These are phyloP conservation scores for Propithecus coquereli DNA, from an alignment of 2,113 vertebrate species.

Conservation along the genomic window DNA sequence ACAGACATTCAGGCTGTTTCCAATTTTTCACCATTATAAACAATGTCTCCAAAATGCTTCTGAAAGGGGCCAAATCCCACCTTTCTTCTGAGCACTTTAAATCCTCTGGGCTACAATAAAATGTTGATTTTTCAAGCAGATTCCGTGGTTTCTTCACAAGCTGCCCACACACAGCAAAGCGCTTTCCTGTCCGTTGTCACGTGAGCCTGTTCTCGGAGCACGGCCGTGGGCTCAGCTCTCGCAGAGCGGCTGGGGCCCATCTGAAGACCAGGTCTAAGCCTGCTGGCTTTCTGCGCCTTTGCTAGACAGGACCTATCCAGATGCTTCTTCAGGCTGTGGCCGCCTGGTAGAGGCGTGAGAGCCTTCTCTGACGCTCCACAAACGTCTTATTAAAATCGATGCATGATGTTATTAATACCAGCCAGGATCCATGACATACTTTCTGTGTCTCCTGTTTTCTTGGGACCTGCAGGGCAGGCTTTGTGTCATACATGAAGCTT, in stretches of 20 bases:
- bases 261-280: not conserved
- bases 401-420: not conserved
- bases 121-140: not conserved
- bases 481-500: not conserved
- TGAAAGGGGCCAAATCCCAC: not conserved
- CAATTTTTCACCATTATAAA: not conserved
- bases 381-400: not conserved
- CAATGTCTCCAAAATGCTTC: not conserved
- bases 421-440: not conserved
- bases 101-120: not conserved
- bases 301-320: not conserved
- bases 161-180: not conserved
- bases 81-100: not conserved
- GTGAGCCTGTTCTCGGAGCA: not conserved
- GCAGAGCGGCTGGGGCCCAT: not conserved
- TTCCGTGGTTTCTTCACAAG: not conserved
- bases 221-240: not conserved
- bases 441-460: not conserved
- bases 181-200: not conserved
- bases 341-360: not conserved
- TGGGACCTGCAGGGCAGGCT: not conserved
- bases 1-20: not conserved
- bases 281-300: not conserved
- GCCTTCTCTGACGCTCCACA: not conserved
- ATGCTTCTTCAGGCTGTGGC: not conserved